Evolutionary conservation across 2,888 invertebrate genomes (phyloP).

Genomic region (Cryptocheilus praepositus): DNA sequence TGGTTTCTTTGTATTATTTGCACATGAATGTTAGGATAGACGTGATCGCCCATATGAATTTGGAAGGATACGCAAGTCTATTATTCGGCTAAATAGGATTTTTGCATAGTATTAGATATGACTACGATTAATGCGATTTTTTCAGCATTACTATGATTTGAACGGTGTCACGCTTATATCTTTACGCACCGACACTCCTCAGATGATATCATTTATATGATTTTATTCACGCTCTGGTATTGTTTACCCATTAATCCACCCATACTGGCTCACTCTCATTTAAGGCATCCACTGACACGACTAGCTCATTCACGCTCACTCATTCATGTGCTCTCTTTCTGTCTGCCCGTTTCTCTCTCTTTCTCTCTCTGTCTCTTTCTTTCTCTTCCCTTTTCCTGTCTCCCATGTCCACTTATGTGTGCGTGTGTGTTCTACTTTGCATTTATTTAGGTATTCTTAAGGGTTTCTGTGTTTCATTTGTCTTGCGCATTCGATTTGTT

Average conservation of each 20-base stretch:
- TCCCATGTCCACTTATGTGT: constrained; percentile 37
- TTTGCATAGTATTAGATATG: no score
- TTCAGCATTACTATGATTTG: no score
- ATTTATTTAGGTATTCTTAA: constrained; percentile 26
- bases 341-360: constrained; percentile 16
- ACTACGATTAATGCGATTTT: no score
- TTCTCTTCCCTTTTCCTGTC: neutral
- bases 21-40: no score
- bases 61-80: no score
- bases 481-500: constrained; percentile 5
- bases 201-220: neutral
- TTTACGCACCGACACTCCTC: neutral
- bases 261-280: constrained; percentile 3
- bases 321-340: constrained; percentile 7
- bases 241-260: constrained; percentile 2
- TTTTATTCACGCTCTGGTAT: neutral
- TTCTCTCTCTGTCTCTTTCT: constrained; percentile 24
- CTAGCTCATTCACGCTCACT: neutral
- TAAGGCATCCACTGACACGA: neutral
- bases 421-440: constrained; percentile 52
- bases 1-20: no score
- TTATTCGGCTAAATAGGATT: no score
- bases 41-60: no score
- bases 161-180: no score
- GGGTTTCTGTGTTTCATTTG: neutral